Conservation (phyloP, 2,888 invertebrate genomes). For the Leptinotarsa juncta region DNA sequence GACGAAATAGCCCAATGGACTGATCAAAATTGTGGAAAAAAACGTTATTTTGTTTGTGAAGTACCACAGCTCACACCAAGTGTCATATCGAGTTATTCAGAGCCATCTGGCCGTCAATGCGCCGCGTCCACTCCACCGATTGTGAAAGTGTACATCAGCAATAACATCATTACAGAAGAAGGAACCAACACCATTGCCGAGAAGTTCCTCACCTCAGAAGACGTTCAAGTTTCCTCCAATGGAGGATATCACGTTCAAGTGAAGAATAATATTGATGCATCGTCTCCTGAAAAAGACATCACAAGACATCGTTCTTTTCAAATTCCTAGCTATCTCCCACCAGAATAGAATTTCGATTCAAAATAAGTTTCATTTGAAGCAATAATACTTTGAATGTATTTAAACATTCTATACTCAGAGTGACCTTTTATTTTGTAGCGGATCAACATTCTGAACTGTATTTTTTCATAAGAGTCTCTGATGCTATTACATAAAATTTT, state of each 20-base stretch:
- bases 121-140: conserved; percentile 18
- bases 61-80: background rate
- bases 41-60: conserved; percentile 23
- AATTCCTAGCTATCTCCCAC: background rate
- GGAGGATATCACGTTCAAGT: conserved; percentile 23
- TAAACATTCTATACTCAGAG: too few species aligned
- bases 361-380: too few species aligned
- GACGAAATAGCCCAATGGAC: conserved; percentile 16
- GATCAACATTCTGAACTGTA: too few species aligned
- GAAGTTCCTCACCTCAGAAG: background rate
- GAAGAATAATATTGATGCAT: conserved; percentile 15
- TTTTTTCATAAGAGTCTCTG: too few species aligned
- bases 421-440: too few species aligned
- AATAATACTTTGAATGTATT: too few species aligned
- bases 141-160: conserved; percentile 29
- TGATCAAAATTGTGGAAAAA: conserved; percentile 10
- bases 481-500: too few species aligned
- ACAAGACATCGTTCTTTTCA: background rate
- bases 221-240: conserved; percentile 5
- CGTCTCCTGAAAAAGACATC: background rate
- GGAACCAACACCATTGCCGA: background rate
- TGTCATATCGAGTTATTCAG: background rate
- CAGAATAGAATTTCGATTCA: background rate
- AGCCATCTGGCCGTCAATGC: background rate
- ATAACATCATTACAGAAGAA: conserved; percentile 23